Percentiles rank a stretch among this genome's conserved stretches.
Evolutionary conservation across 2,797 vertebrate species (phyloP).

Genomic region (Chaetophractus vellerosus): DNA sequence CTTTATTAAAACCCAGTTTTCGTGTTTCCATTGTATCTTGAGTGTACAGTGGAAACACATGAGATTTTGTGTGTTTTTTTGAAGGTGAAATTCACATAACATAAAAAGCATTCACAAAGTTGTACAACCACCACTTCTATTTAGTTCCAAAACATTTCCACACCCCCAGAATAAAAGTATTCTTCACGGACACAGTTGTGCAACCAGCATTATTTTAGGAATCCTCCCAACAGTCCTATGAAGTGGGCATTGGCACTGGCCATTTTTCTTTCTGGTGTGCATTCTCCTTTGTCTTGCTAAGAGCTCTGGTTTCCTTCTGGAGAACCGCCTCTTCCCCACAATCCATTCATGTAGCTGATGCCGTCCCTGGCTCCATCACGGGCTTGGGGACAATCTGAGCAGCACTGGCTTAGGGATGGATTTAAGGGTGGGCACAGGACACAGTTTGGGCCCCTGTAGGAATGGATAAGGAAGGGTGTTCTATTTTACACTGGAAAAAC

Average conservation of each 20-base stretch:
- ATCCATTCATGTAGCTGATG: accelerated
- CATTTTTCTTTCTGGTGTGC: accelerated
- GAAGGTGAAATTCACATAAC: background rate
- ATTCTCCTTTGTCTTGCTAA: background rate
- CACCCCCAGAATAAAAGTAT: background rate
- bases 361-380: accelerated
- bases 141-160: background rate
- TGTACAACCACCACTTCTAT: background rate
- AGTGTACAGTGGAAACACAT: background rate
- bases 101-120: background rate
- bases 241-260: background rate
- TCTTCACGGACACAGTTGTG: background rate
- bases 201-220: background rate
- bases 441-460: background rate
- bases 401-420: background rate
- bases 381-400: background rate
- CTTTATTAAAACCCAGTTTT: conserved; percentile 38
- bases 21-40: background rate
- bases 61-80: background rate
- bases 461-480: background rate
- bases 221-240: background rate
- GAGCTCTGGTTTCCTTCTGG: background rate
- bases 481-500: background rate
- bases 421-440: background rate
- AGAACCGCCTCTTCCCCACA: background rate